phyloP scores from a whole-genome alignment of 2,797 vertebrate species.

The Pangasius macronema region DNA sequence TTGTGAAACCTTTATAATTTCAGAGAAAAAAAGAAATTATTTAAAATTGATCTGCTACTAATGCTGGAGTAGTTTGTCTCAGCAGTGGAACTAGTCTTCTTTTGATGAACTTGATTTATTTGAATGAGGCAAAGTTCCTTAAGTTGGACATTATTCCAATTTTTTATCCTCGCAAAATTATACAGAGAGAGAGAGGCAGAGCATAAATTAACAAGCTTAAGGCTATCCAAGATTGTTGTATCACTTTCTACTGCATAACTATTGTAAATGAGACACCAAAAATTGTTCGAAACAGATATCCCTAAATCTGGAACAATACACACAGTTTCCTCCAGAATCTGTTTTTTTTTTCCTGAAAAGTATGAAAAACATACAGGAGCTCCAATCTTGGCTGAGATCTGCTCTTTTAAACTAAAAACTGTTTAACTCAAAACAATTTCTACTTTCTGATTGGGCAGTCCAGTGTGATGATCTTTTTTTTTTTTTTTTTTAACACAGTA shows the following conservation, averaged over 20 bases:
- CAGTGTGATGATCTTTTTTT: no score
- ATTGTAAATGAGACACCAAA: background rate
- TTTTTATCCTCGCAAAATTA: no score
- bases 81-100: background rate
- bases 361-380: background rate
- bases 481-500: no score
- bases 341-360: background rate
- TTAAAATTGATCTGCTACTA: background rate
- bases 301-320: no score
- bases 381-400: background rate
- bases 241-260: background rate
- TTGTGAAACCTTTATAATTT: no score
- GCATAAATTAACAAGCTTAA: background rate
- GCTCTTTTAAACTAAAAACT: background rate
- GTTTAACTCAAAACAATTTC: no score
- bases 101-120: background rate
- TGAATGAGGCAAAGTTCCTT: background rate
- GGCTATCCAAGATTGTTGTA: no score
- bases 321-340: background rate
- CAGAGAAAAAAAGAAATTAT: background rate
- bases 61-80: background rate
- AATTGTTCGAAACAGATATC: background rate
- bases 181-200: background rate
- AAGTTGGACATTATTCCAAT: background rate
- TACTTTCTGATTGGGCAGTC: no score